Evolutionary conservation across 2,888 invertebrate genomes (phyloP).

Genomic region (Heteromurus nitidus): DNA sequence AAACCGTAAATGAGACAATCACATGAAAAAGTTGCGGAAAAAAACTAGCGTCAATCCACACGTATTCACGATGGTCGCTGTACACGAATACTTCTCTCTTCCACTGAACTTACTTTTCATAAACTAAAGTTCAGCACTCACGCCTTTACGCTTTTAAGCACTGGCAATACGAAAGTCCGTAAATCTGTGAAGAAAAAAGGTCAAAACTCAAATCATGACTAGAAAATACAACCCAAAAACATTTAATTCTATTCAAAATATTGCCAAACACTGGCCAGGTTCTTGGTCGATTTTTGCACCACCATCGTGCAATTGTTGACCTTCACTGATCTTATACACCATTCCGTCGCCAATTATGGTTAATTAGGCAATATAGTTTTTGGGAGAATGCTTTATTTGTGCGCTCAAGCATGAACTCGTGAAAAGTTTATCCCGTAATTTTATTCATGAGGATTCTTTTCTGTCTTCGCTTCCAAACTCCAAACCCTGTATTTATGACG

Average conservation of each 20-base stretch:
- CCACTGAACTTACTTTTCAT: neutral
- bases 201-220: slow-evolving; percentile 10
- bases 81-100: neutral
- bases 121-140: neutral
- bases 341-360: slow-evolving; percentile 41
- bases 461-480: neutral
- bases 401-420: slow-evolving; percentile 17
- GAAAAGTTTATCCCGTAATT: neutral
- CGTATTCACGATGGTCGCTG: no score
- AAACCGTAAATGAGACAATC: no score
- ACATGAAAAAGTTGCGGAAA: no score
- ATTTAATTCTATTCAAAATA: neutral
- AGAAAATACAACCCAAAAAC: no score
- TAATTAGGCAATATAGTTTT: slow-evolving; percentile 32
- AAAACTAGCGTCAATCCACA: no score
- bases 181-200: neutral
- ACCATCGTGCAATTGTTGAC: slow-evolving; percentile 24
- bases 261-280: neutral
- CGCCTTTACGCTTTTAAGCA: no score
- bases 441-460: slow-evolving; percentile 12
- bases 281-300: neutral
- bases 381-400: neutral
- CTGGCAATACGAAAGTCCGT: neutral
- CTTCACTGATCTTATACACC: slow-evolving; percentile 24
- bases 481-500: neutral